Conservation (phyloP, 2,113 vertebrate genomes). For the Andinoacara biseriatus region DNA sequence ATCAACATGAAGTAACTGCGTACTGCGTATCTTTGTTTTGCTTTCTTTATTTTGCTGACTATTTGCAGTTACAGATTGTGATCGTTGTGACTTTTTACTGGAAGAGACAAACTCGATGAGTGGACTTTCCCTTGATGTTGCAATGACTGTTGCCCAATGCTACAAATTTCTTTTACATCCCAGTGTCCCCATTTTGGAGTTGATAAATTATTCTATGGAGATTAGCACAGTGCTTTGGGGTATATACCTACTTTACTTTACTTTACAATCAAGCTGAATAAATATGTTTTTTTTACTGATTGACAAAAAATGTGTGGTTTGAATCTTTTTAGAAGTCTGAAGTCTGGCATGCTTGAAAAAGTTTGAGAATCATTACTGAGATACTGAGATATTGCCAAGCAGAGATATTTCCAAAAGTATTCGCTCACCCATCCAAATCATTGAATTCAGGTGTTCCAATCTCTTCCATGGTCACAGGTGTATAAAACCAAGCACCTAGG, state of each 20-base stretch:
- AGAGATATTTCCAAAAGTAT: too few relatives aligned
- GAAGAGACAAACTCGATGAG: slow-evolving; percentile 10
- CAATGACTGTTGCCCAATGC: background rate
- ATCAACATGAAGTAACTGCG: slow-evolving; percentile 20
- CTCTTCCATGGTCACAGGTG: too few relatives aligned
- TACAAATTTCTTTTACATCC: background rate
- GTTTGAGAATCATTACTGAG: background rate
- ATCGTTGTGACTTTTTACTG: slow-evolving; percentile 37
- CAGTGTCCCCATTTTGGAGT: background rate
- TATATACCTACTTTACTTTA: too few relatives aligned
- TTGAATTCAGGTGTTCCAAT: too few relatives aligned
- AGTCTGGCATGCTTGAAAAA: background rate
- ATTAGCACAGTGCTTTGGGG: background rate
- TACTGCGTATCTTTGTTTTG: background rate
- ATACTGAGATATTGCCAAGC: background rate
- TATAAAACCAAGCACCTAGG: too few relatives aligned
- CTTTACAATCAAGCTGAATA: background rate
- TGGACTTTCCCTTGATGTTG: slow-evolving; percentile 33
- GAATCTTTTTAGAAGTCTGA: background rate
- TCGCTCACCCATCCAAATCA: too few relatives aligned
- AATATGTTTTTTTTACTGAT: background rate
- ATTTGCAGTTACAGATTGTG: background rate
- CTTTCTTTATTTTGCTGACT: background rate
- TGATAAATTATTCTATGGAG: background rate
- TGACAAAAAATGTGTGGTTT: background rate